Base-by-base conservation (phyloP, 2,888 invertebrate species). In the Neoitamus cyanurus region DNA sequence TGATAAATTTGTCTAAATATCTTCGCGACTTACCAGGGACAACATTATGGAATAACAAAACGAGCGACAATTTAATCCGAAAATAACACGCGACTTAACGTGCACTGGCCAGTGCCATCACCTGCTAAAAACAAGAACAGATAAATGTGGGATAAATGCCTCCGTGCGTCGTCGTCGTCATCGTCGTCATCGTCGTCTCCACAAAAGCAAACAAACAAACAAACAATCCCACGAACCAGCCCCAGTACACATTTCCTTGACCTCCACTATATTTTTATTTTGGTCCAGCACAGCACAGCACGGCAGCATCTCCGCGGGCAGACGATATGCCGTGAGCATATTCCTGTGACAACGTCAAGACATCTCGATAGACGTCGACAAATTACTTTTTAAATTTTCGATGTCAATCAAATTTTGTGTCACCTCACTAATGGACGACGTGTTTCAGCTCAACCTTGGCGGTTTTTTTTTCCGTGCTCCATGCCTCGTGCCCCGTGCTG, bases 371-470 rank as follows among this genome's bases (percentile, higher is more conserved):
- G 46, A 70, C 83, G 70, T 83, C 69, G 68, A 83, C 83, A 83
- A 83, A 83, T 83, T 83, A 83, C 70, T 83, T 70, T 69, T 69
- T 70, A 70, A 70, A 83, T 83, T 83, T 46, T 30, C 37, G 46
- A 72, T 83, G 83, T 83, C 83, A 83, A 75, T 83, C 83, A 83
- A 83, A 83, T 73, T 42, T 36, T 37, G 36, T 68, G 75, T 58
- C 75, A 75, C 83, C 73, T 83, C 46, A 75, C 83, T 83, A 83
- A 83, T 83, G 83, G 83, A 83, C 48, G 70, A 48, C 83, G 72
- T 83, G 73, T 73, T 69, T 82, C n/a, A 28, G 30, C 78, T 78
- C 78, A 78, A 58, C 78, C 78, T 78, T 78, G 78, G 48, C 31
- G 31, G 30, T 48, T 31, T 58, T 58, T 78, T 58, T 48, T 25